Evolutionary conservation across 2,888 invertebrate genomes (phyloP).

Genomic region (Plebejus argus): DNA sequence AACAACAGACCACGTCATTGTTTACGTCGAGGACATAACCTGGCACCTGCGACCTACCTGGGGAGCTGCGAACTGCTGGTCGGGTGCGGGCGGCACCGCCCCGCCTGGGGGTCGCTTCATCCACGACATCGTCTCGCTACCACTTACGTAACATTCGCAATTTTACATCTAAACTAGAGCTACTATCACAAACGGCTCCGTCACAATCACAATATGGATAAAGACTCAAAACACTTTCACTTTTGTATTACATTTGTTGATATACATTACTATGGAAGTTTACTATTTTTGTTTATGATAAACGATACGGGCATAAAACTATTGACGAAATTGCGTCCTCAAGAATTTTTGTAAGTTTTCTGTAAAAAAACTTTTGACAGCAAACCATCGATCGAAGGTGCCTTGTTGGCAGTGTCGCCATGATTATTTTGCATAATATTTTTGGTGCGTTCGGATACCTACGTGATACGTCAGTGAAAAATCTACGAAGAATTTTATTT

Average conservation of each 20-base stretch:
- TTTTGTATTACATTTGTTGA: constrained; percentile 47
- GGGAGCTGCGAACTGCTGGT: constrained; percentile 59
- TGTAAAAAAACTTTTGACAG: constrained; percentile 68
- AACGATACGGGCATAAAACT: not conserved
- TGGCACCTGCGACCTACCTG: constrained; percentile 65
- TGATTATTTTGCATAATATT: constrained; percentile 40
- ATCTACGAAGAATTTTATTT: no score
- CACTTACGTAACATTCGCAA: constrained; percentile 76
- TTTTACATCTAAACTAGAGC: constrained; percentile 66
- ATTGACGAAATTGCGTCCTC: constrained; percentile 21
- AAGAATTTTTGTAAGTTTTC: constrained; percentile 35
- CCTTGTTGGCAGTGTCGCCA: constrained; percentile 79
- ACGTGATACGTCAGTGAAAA: constrained; percentile 21
- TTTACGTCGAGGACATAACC: constrained; percentile 66
- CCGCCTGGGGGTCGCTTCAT: constrained; percentile 65
- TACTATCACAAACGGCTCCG: constrained; percentile 56
- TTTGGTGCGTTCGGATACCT: constrained; percentile 33
- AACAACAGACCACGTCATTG: constrained; percentile 69
- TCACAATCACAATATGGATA: constrained; percentile 65
- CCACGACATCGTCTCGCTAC: constrained; percentile 73
- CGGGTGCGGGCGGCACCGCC: constrained; percentile 55
- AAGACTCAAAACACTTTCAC: constrained; percentile 67
- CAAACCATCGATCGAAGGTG: constrained; percentile 79
- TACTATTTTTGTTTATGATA: constrained; percentile 5
- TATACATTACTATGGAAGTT: constrained; percentile 33